Evolutionary conservation across 2,888 invertebrate species (phyloP), one percentile per base, ranked within the genome.

Genomic region (Sylvicola cinctus): DNA sequence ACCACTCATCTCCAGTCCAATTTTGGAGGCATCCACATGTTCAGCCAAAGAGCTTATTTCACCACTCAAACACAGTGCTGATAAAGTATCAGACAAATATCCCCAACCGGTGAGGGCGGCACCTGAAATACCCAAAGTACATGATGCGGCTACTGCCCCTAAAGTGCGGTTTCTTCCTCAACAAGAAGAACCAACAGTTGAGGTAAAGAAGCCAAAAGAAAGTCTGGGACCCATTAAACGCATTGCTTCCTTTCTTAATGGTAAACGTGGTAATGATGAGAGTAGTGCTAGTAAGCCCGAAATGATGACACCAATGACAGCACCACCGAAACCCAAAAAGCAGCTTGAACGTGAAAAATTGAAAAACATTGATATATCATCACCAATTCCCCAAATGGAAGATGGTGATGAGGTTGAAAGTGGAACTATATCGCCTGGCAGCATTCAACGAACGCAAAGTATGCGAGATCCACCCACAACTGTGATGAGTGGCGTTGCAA

Each of bases 1-100:
- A 42, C 83, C 81, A 1, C 66, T 80, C 8, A 84, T 85, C 42
- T 81, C 83, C 6, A 74, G 74, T 40, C 84, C 84, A 0, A 77
- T 81, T 33, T 55, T 85, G 34, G 79, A 83, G 51, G 70, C 75
- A 3, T 84, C 84, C 0, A 84, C 84, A 0, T 78, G 77, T 43
- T 73, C 77, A 0, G 78, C 77, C 0, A 74, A 77, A 46, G 77
- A 79, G 44, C 49, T 79, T 7, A 65, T 74, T 30, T 68, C 70
- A 0, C 72, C 76, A 0, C 57, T 73, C 23, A 65, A 67, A 46
- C 52, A 59, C 40, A 43, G 42, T 34, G 45, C 29, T 44, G 28
- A 48, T 3, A 62, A 66, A 2, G 62, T 65, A 0, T 68, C 68
- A 35, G 68, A 70, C 1, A 62, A 70, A 39, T 61, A 70, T 0